Evolutionary conservation across 2,797 vertebrate genomes (phyloP), one percentile per base, ranked within the genome.

Genomic region (Halcyon smyrnensis): DNA sequence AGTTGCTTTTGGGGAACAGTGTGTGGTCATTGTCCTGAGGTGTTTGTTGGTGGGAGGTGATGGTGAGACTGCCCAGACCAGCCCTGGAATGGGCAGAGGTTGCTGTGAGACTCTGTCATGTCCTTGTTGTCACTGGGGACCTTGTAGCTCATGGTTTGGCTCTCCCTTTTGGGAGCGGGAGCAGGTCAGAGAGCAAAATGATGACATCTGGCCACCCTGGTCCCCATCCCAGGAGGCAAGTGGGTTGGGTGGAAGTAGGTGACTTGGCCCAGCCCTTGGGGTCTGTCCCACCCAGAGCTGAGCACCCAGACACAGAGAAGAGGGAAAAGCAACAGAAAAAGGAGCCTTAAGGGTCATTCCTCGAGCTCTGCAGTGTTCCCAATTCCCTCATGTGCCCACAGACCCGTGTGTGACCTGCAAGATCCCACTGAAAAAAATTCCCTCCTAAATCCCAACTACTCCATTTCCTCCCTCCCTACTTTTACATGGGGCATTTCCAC

Each of bases 401-500:
- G 51, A 34, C 24, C 4, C 53, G 1, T 0, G 2, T 11, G 11
- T 12, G 4, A 23, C 71, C 68, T 8, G 3, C 15, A 23, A 56
- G 53, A 24, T 6, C 27, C 27, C 1, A 0, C 30, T 1, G 0
- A n/a, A 54, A 41, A 70, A 59, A 67, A 41, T 0, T 8, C n/a
- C 2, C 17, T 41, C 45, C 41, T n/a, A 12, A 57, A 71, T 6
- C 23, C 34, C 59, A 23, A 4, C 32, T 36, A 1, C 30, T 43
- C 67, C 3, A 0, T 12, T 62, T 74, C 19, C 4, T 25, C 68
- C 64, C 36, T 68, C 16, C 36, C 34, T 36, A 60, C 21, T 57
- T 67, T 60, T 4, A 4, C 19, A 4, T 0, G 77, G 14, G 48
- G 8, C 4, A 30, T 37, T 78, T 17, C 69, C 73, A 5, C 0